Evolutionary conservation across 2,797 vertebrate species (phyloP).

Genomic region (Enteromius paludinosus): DNA sequence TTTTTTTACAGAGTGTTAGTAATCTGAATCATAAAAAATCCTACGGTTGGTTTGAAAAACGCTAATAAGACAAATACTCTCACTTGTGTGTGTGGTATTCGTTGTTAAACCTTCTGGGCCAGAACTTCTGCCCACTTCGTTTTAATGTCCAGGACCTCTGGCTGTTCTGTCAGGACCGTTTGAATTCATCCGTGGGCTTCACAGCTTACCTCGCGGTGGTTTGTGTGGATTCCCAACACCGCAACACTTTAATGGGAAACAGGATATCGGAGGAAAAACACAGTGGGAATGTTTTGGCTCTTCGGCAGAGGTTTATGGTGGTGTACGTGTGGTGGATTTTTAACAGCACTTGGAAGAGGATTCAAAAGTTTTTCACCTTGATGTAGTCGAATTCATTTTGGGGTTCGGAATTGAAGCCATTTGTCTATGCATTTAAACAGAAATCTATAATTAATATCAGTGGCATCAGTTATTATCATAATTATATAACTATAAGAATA

Average conservation of each 20-base stretch:
- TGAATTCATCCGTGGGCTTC: slow-evolving; percentile 23
- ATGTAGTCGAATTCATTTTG: neutral
- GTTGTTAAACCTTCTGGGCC: neutral
- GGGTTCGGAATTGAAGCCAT: neutral
- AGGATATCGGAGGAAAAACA: slow-evolving; percentile 34
- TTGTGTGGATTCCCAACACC: slow-evolving; percentile 34
- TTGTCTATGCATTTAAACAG: neutral
- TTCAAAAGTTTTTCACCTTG: slow-evolving; percentile 4
- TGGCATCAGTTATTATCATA: neutral
- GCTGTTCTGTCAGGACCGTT: slow-evolving; percentile 9
- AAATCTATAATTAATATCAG: slow-evolving; percentile 7
- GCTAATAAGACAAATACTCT: neutral
- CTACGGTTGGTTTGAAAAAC: neutral
- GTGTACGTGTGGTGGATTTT: slow-evolving; percentile 15
- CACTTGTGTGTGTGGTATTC: neutral
- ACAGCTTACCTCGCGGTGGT: slow-evolving; percentile 4
- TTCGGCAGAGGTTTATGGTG: slow-evolving; percentile 24
- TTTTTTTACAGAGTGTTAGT: neutral
- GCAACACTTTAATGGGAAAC: slow-evolving; percentile 44
- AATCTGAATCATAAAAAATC: neutral
- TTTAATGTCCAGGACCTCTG: slow-evolving; percentile 8
- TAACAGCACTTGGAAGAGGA: slow-evolving; percentile 15
- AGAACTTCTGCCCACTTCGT: slow-evolving; percentile 10
- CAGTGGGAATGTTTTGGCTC: slow-evolving; percentile 4
- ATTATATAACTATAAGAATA: slow-evolving; percentile 8